Evolutionary conservation across 2,797 vertebrate genomes (phyloP).

Genomic region (Enteromius afrohamiltoni): DNA sequence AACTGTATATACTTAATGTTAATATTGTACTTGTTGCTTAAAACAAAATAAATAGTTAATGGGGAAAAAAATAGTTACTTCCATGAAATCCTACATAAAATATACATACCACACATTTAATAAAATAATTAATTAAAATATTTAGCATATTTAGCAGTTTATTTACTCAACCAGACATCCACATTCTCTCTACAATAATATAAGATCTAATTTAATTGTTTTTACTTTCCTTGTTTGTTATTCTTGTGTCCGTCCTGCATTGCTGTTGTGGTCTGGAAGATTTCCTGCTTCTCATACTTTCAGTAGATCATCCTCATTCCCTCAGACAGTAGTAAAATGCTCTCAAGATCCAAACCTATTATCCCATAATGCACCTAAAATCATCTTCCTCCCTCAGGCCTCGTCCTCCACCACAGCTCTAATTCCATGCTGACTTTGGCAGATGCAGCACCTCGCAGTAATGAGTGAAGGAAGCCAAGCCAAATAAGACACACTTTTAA

Average conservation of each 20-base stretch:
- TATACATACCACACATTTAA: neutral
- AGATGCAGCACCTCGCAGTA: constrained; percentile 35
- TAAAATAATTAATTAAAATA: neutral
- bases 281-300: constrained; percentile 47
- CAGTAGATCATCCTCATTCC: constrained; percentile 35
- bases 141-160: neutral
- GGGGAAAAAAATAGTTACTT: neutral
- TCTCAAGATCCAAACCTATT: constrained; percentile 40
- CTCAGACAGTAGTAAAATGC: constrained; percentile 46
- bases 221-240: constrained; percentile 3
- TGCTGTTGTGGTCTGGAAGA: constrained; percentile 4
- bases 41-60: neutral
- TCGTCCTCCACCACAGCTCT: constrained; percentile 39
- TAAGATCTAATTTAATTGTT: neutral
- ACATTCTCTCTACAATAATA: neutral
- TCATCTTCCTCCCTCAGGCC: constrained; percentile 40
- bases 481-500: constrained; percentile 45
- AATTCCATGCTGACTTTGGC: constrained; percentile 44
- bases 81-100: neutral
- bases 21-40: neutral
- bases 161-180: neutral
- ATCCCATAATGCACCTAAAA: constrained; percentile 56
- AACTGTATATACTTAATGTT: neutral
- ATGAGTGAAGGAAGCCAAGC: constrained; percentile 39
- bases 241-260: constrained; percentile 13